Evolutionary conservation across 2,113 vertebrate genomes (phyloP), one percentile per base, ranked within the genome.

Genomic region (Rana temporaria): DNA sequence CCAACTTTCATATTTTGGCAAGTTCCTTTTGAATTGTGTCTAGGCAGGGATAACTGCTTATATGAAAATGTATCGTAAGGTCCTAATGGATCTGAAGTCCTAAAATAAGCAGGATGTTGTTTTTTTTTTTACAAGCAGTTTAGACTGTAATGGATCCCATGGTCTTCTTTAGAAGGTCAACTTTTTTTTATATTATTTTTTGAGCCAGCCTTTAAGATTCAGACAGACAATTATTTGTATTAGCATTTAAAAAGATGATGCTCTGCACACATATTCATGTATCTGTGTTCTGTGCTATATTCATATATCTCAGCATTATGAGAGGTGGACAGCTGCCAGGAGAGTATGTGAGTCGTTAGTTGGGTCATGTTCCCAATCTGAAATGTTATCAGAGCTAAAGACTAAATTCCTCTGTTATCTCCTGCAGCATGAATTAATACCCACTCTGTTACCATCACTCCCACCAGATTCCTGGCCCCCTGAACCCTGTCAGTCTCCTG

Each of bases 341-440:
- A 14, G 1, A 68, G 34, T 34, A 15, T 42, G 9, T 48, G 42
- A 48, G 42, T 34, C 32, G 4, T 19, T 19, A 67, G 65, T 67
- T 2, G 42, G 42, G 34, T 48, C 19, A 24, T 70, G 20, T 52
- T 16, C 67, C 48, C 63, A 59, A 16, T 38, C 30, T 17, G 42
- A 38, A 79, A 20, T 1, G 24, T 79, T 57, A 78, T 67, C 76
- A 57, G 12, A 32, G 32, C 30, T 59, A 42, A 60, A 22, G 19
- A 19, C 63, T 32, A 17, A 71, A 81, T 81, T 81, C 79, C 68
- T 55, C 22, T 20, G 19, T 81, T 73, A 81, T 81, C 79, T 73
- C 26, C 16, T 1, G n/a, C 9, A 59, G 66, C 20, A 56, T 48
- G 20, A 65, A 65, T 78, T 64, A 53, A 64, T 26, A 65, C 42